Evolutionary conservation across 2,113 vertebrate genomes (phyloP), one percentile per base, ranked within the genome.

Genomic region (Nannobrachium achirus): DNA sequence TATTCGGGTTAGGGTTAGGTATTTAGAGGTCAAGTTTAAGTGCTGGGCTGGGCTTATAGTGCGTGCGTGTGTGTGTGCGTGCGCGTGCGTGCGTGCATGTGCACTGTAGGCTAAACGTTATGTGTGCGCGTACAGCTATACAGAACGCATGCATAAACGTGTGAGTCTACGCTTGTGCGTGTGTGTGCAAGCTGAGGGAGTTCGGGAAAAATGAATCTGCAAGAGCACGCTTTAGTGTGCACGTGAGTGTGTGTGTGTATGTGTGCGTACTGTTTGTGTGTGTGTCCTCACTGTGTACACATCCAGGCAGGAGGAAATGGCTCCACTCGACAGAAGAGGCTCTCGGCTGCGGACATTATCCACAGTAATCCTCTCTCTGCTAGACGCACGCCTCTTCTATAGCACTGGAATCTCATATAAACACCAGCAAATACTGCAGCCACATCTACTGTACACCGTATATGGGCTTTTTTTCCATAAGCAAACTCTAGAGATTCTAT

Each of bases 281-380:
- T 18, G 25, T 51, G 2, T n/a, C n/a, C n/a, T n/a, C n/a, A 18
- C 8, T 6, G 45, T 41, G 41, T 19, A 15, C 66, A 76, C 53
- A 53, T 16, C 51, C 56, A 66, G 51, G 76, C 59, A 46, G 62
- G 65, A 52, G 70, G 56, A 87, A 81, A 83, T 73, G 71, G 56
- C 67, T 58, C 57, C 67, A 67, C 79, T 80, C 44, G 18, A 83
- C 75, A 80, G 69, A 80, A 20, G 64, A 80, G 63, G 58, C 75
- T 82, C 75, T 79, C 69, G 69, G 79, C 71, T 62, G 61, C 51
- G 56, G 79, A 80, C 67, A 63, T 80, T 70, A 70, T 89, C 68
- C 70, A 71, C 74, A 61, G 69, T 86, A 84, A 86, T 87, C 73
- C 68, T 70, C 51, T 42, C 73, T 76, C 86, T 53, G 73, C 83